These are phyloP conservation scores for Gymnorhina tibicen DNA, from an alignment of 2,113 vertebrate species.

Conservation along the genomic window DNA sequence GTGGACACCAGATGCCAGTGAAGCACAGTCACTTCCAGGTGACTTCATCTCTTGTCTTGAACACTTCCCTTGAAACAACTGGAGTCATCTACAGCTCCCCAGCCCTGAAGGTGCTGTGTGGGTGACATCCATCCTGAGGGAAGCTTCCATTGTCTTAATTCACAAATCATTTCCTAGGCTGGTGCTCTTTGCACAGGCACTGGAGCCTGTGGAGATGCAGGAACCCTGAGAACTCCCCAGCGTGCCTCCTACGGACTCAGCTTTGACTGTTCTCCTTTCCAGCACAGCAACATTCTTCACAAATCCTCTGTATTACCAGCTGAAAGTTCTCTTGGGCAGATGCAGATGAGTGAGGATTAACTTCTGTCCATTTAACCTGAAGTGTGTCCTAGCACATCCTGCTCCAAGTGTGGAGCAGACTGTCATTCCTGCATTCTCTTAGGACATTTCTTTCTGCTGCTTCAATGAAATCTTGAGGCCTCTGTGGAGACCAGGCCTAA, in stretches of 20 bases:
- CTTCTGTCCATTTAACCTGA: background rate
- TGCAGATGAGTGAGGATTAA: background rate
- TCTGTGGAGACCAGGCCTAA: background rate
- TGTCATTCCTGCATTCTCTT: background rate
- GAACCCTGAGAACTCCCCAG: background rate
- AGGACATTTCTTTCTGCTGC: background rate
- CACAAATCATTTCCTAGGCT: background rate
- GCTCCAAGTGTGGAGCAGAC: background rate
- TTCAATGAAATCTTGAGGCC: background rate
- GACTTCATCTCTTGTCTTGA: background rate
- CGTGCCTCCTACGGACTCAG: background rate
- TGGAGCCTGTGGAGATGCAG: background rate
- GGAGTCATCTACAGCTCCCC: background rate
- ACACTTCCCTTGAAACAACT: background rate
- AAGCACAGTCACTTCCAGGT: background rate
- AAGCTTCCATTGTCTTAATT: background rate
- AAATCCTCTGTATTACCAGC: background rate
- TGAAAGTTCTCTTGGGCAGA: background rate
- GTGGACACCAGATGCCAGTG: background rate
- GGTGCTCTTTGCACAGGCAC: background rate
- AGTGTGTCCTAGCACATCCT: background rate
- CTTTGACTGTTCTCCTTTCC: background rate
- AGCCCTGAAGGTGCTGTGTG: rapidly evolving
- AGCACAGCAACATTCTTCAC: background rate
- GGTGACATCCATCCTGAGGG: background rate